These are phyloP conservation scores for Labeo rohita DNA, from an alignment of 2,113 vertebrate genomes.

Conservation along the genomic window DNA sequence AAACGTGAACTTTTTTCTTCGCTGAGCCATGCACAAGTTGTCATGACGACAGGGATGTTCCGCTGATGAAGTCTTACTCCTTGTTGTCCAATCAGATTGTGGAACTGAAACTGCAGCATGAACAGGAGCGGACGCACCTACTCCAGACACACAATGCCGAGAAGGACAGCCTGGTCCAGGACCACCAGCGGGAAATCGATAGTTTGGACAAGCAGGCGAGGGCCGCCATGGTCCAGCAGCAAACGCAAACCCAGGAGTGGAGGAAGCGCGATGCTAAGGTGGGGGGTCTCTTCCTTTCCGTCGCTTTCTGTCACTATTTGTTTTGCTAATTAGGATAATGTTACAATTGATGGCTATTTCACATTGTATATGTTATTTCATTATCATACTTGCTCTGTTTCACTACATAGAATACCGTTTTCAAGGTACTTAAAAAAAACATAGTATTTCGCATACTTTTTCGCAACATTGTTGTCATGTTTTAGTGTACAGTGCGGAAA, in stretches of 20 bases:
- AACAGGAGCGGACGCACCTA: conserved; percentile 97
- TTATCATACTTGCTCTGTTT: not conserved
- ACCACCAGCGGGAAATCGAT: conserved; percentile 88
- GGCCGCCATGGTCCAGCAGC: conserved; percentile 87
- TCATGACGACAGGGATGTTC: conserved; percentile 81
- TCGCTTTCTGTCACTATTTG: conserved; percentile 57
- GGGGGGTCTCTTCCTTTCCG: conserved; percentile 75
- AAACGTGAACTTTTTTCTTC: conserved; percentile 68
- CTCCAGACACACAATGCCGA: conserved; percentile 92
- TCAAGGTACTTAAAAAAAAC: not conserved
- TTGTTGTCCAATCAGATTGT: conserved; percentile 99
- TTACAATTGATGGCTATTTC: not conserved
- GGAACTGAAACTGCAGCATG: conserved; percentile 95
- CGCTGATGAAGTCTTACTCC: conserved; percentile 90
- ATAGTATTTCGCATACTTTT: not conserved
- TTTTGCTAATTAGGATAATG: conserved; percentile 57
- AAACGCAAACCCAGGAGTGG: conserved; percentile 87
- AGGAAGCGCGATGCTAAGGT: conserved; percentile 92
- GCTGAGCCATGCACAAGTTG: conserved; percentile 77
- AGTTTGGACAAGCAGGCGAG: conserved; percentile 86
- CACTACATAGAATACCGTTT: not conserved
- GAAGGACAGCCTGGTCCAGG: conserved; percentile 93
- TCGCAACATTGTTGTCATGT: not conserved
- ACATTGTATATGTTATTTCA: conserved; percentile 41
- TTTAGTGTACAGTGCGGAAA: not conserved